A percentile compares a stretch with the other conserved stretches of the same genome.
phyloP scores from a whole-genome alignment of 2,888 invertebrate species.

The Acleris holmiana region DNA sequence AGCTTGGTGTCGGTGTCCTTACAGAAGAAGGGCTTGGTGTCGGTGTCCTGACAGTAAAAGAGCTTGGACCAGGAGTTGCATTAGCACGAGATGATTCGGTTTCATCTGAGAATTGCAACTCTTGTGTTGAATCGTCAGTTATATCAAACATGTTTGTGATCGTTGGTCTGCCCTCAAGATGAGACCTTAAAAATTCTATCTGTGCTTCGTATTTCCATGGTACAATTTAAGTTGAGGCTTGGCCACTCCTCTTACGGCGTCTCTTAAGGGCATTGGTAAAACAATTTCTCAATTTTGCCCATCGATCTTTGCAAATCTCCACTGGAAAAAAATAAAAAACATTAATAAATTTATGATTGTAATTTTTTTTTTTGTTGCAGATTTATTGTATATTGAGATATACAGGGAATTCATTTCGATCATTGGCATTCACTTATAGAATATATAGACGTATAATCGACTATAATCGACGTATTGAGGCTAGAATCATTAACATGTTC shows the following conservation, averaged over 20 bases:
- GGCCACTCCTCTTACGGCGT: conserved; percentile 40
- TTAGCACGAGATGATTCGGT: conserved; percentile 26
- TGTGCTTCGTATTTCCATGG: conserved; percentile 37
- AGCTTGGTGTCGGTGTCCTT: conserved; percentile 25
- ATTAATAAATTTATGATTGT: conserved; percentile 10
- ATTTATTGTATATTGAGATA: too few species aligned
- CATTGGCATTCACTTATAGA: conserved; percentile 26
- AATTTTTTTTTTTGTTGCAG: conserved; percentile 20
- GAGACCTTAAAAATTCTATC: conserved; percentile 38
- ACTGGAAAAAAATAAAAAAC: conserved; percentile 38
- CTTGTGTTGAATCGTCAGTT: conserved; percentile 38
- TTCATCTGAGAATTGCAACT: conserved; percentile 39
- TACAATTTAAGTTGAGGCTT: conserved; percentile 32
- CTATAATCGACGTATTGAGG: too few species aligned
- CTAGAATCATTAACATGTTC: too few species aligned
- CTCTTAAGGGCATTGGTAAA: conserved; percentile 40
- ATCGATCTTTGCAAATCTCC: conserved; percentile 38
- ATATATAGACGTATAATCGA: too few species aligned
- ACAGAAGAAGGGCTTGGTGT: conserved; percentile 12
- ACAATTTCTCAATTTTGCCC: conserved; percentile 43
- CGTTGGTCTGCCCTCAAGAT: conserved; percentile 28
- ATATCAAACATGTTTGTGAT: conserved; percentile 29
- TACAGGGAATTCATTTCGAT: conserved; percentile 25
- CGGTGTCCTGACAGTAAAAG: conserved; percentile 24
- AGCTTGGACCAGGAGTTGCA: conserved; percentile 27